Evolutionary conservation across 2,888 invertebrate genomes (phyloP).

Genomic region (Agonopterix alstromeriana): DNA sequence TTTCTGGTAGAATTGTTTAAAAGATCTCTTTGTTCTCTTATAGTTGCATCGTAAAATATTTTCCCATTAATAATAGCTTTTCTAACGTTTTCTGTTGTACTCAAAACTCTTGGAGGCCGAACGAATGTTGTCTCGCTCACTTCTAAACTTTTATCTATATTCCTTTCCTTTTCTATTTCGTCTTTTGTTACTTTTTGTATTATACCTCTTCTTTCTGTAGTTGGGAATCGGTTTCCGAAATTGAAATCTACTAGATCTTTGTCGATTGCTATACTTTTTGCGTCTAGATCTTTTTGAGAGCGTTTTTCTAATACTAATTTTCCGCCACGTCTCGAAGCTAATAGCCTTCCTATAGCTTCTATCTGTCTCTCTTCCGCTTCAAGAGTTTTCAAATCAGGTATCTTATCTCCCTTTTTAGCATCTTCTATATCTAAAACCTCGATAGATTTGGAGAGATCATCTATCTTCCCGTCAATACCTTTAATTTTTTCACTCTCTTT

Average conservation of each 20-base stretch:
- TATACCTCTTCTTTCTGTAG: conserved; percentile 49
- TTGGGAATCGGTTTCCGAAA: conserved; percentile 55
- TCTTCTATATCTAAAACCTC: conserved; percentile 68
- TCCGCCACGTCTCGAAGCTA: conserved; percentile 55
- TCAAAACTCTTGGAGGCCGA: conserved; percentile 56
- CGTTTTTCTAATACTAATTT: conserved; percentile 58
- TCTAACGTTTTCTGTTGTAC: conserved; percentile 58
- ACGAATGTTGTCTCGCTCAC: conserved; percentile 66
- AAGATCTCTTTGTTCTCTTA: conserved; percentile 54
- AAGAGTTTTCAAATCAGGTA: conserved; percentile 51
- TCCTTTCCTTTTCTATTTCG: conserved; percentile 53
- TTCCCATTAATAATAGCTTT: conserved; percentile 68
- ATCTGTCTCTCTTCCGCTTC: conserved; percentile 71
- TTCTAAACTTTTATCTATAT: conserved; percentile 56
- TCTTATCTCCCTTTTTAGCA: conserved; percentile 44
- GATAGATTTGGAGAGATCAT: conserved; percentile 56
- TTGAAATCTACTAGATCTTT: conserved; percentile 53
- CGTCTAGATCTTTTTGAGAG: conserved; percentile 57
- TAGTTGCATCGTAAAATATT: conserved; percentile 65
- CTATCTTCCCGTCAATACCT: conserved; percentile 64
- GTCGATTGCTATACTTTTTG: conserved; percentile 53
- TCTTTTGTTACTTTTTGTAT: conserved; percentile 63
- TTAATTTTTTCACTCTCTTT: conserved; percentile 40
- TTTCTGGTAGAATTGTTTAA: conserved; percentile 21
- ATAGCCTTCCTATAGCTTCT: conserved; percentile 63